Evolutionary conservation across 2,797 vertebrate species (phyloP), one percentile per base, ranked within the genome.

Genomic region (Myotis pilosus): DNA sequence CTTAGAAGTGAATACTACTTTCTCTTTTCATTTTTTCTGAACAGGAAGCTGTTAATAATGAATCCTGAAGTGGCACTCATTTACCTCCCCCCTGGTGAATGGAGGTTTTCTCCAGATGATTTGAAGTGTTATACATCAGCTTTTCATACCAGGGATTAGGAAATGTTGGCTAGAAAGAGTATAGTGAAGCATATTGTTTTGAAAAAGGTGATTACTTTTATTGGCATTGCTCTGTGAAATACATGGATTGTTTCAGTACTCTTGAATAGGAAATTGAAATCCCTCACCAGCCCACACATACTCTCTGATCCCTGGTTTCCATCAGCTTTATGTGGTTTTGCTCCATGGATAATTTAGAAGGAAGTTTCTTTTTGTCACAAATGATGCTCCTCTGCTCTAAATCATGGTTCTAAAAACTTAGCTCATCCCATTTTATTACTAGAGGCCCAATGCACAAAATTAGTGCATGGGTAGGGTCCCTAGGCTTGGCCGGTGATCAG

Each of bases 21-120:
- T 12, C 30, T 80, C 68, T 91, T 88, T 49, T 53, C 19, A 16
- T 57, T 80, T 0, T 8, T 64, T 94, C 3, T 81, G 84, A 87
- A 91, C 30, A 92, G 94, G 91, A 96, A 51, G 28, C 72, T 90
- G 11, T 96, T 95, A 6, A 17, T 97, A 93, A 83, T 60, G 47
- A 51, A 15, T 88, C 66, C 89, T 92, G 95, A 96, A 82, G 82
- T 85, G 51, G n/a, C 9, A 1, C 8, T 69, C 68, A 53, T 80
- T 97, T 94, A 68, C 71, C 55, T 89, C 11, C 74, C 53, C 33
- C n/a, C 62, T 10, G 23, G 25, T 8, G 23, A 88, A 62, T 44
- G 60, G 1, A 33, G 55, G 38, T 72, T 87, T 36, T 69, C 28
- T 94, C 36, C 38, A 79, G 62, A 75, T 85, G 90, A 74, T 33